phyloP scores from a whole-genome alignment of 2,888 invertebrate genomes.

The Caenorhabditis imperialis region DNA sequence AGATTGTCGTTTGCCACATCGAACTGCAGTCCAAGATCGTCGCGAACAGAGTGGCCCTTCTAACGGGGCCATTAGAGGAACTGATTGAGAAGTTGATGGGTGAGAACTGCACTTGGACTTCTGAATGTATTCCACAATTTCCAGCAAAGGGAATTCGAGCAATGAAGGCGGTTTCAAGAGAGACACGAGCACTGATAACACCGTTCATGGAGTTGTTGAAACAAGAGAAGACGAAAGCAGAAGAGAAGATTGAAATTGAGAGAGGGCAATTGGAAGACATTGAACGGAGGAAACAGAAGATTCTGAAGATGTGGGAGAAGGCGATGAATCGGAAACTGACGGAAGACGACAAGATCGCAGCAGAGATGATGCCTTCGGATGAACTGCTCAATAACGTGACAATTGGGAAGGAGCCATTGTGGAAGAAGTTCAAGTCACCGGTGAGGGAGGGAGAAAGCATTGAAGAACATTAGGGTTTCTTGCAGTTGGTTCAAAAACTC shows the following conservation, averaged over 20 bases:
- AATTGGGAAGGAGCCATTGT: conserved; percentile 43
- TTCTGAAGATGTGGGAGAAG: conserved; percentile 48
- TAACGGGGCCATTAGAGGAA: conserved; percentile 71
- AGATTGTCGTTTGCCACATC: conserved; percentile 71
- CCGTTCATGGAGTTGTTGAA: conserved; percentile 55
- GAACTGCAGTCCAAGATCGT: conserved; percentile 69
- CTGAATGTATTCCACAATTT: conserved; percentile 1
- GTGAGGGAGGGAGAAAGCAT: too few relatives aligned
- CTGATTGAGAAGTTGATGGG: conserved; percentile 69
- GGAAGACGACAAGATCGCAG: conserved; percentile 35
- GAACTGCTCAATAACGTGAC: conserved; percentile 30
- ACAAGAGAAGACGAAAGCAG: conserved; percentile 36
- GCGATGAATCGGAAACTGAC: conserved; percentile 42
- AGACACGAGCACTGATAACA: conserved; percentile 52
- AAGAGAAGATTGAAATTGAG: conserved; percentile 32
- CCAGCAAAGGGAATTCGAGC: conserved; percentile 54
- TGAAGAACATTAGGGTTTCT: too few relatives aligned
- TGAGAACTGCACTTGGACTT: conserved; percentile 23
- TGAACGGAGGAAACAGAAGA: conserved; percentile 32
- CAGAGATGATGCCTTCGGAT: conserved; percentile 24
- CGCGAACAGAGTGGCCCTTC: conserved; percentile 65
- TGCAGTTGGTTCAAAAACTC: conserved; percentile 58
- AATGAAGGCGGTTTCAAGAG: conserved; percentile 46
- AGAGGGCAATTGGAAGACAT: conserved; percentile 40
- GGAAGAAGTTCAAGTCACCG: conserved; percentile 56